A percentile compares a stretch with the other conserved stretches of the same genome.
phyloP scores from a whole-genome alignment of 2,113 vertebrate species.

The Myotis yumanensis region DNA sequence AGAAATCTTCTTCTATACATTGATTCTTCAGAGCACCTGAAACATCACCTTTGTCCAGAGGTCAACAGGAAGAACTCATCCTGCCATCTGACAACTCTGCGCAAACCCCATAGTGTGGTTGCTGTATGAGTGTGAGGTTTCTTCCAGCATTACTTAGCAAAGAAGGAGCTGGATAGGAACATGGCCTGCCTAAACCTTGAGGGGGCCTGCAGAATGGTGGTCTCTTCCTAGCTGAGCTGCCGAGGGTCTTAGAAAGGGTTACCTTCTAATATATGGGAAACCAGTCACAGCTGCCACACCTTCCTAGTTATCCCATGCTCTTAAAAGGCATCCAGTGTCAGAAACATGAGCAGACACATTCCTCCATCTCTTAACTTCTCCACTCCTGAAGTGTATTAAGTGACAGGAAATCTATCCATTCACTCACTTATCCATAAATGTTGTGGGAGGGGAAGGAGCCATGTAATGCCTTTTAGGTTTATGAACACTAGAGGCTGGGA shows the following conservation, averaged over 20 bases:
- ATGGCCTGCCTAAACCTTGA: not conserved
- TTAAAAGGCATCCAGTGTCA: not conserved
- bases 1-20: not conserved
- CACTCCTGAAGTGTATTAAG: conserved; percentile 10
- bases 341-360: not conserved
- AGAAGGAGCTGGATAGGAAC: not conserved
- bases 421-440: not conserved
- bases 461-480: not conserved
- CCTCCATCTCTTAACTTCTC: not conserved
- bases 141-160: not conserved
- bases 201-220: accelerated
- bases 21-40: not conserved
- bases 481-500: not conserved
- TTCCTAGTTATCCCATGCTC: not conserved
- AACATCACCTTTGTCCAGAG: not conserved
- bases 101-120: not conserved
- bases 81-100: not conserved
- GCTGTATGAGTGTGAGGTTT: not conserved
- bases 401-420: conserved; percentile 42
- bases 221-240: not conserved
- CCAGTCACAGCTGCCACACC: not conserved
- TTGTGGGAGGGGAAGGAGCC: not conserved
- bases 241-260: not conserved
- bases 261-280: not conserved
- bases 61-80: not conserved